phyloP scores from a whole-genome alignment of 2,113 vertebrate genomes.

The Anolis sagrei region DNA sequence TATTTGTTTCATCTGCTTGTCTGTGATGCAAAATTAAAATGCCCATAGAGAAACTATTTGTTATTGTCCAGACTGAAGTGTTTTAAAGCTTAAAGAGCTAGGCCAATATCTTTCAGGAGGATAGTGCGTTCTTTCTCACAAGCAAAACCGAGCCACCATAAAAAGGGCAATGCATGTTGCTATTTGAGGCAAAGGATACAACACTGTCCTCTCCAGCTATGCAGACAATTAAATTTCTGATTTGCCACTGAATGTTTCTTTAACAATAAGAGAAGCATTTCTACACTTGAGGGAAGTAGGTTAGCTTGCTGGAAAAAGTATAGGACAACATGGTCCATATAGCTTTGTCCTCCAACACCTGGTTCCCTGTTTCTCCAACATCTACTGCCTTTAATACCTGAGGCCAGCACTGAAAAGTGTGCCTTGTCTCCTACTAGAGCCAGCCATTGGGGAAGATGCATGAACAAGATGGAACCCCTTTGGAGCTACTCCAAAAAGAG shows the following conservation, averaged over 20 bases:
- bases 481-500: background rate
- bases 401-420: background rate
- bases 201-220: background rate
- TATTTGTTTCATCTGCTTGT: too few species aligned
- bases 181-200: background rate
- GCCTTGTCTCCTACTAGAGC: background rate
- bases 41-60: too few species aligned
- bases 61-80: too few species aligned
- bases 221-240: background rate
- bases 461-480: background rate
- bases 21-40: too few species aligned
- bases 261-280: background rate
- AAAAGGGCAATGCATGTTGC: background rate
- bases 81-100: too few species aligned
- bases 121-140: background rate
- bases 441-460: background rate
- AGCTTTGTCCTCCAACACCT: too few species aligned
- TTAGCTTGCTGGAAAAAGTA: too few species aligned
- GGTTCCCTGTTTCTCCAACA: too few species aligned
- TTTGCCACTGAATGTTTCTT: background rate
- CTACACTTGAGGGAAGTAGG: background rate
- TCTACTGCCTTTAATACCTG: background rate
- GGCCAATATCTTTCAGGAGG: too few species aligned
- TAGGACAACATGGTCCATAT: too few species aligned
- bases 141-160: background rate